These are phyloP conservation scores for Porites rus DNA, from an alignment of 92 coral and sea anemone genomes.

Conservation along the genomic window DNA sequence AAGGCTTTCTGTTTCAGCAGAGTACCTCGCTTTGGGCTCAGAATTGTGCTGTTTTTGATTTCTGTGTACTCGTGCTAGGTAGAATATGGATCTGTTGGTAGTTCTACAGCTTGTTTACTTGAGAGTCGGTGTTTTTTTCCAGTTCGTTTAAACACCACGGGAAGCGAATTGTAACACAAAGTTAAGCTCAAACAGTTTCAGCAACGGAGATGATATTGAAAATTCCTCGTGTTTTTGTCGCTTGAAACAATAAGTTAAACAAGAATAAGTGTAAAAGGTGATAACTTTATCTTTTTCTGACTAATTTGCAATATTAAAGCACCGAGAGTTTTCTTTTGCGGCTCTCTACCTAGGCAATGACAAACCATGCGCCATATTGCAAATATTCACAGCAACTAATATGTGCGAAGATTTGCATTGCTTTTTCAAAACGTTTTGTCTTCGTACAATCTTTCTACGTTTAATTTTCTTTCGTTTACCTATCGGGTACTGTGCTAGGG, in stretches of 20 bases:
- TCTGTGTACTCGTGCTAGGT: background rate
- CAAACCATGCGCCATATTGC: conserved; percentile 34
- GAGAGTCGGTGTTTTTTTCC: background rate
- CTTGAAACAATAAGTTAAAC: too few relatives aligned
- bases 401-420: background rate
- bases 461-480: background rate
- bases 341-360: conserved; percentile 18
- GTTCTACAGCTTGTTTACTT: background rate
- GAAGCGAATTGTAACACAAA: conserved; percentile 14
- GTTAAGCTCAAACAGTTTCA: background rate
- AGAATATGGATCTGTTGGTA: background rate
- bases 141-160: conserved; percentile 13
- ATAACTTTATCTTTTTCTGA: background rate
- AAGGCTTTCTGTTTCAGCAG: background rate
- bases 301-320: background rate
- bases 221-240: background rate
- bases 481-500: background rate
- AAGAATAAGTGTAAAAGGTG: background rate
- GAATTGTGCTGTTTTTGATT: background rate
- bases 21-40: background rate
- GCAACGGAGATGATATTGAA: background rate
- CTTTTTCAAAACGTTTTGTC: background rate
- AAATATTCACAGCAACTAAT: background rate
- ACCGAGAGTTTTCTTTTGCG: conserved; percentile 19
- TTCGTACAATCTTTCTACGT: background rate